Percentiles rank a stretch among this genome's conserved stretches.
phyloP scores from a whole-genome alignment of 2,797 vertebrate species.

The Girardinus metallicus region DNA sequence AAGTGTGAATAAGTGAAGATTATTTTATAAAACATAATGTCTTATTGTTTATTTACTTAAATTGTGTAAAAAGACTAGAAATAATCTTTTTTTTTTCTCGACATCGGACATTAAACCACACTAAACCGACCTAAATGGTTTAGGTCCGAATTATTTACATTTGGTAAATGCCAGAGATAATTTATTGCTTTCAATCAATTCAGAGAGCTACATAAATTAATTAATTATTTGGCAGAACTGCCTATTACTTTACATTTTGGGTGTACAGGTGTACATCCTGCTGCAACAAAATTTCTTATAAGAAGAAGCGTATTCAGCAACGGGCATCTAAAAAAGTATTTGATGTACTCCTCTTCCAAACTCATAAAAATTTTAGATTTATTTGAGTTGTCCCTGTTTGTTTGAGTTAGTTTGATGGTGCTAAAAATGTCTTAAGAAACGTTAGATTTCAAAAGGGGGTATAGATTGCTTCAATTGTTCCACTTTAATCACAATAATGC shows the following conservation, averaged over 20 bases:
- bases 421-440: background rate
- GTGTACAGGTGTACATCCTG: background rate
- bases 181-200: background rate
- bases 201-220: background rate
- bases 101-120: background rate
- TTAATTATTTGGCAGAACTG: background rate
- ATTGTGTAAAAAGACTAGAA: background rate
- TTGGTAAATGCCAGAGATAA: background rate
- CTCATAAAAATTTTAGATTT: background rate
- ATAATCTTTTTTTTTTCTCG: background rate
- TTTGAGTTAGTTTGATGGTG: background rate
- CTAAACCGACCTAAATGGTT: background rate
- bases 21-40: background rate
- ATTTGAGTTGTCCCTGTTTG: background rate
- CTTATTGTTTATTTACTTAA: background rate
- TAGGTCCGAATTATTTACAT: background rate
- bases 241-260: background rate
- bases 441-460: background rate
- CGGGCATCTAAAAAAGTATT: background rate
- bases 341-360: background rate
- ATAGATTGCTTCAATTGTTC: conserved; percentile 4
- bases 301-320: background rate
- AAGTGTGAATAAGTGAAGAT: background rate
- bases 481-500: conserved; percentile 13
- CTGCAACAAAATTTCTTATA: background rate